phyloP scores from a whole-genome alignment of 1,140 invertebrate species.

The Rhysida immarginata region DNA sequence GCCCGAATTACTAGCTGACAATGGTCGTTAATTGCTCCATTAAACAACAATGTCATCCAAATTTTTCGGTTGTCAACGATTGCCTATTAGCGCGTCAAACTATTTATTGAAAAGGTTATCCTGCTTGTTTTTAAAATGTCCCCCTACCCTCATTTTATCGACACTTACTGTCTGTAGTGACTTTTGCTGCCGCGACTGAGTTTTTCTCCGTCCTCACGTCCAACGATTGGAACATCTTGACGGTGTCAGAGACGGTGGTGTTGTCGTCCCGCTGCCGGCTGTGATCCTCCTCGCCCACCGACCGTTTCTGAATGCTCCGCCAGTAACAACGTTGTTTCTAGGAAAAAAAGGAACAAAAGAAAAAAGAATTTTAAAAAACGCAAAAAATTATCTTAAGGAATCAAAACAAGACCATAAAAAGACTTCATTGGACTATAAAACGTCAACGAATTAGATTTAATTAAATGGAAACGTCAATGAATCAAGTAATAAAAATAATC shows the following conservation, averaged over 20 bases:
- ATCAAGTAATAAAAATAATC: no score
- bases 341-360: no score
- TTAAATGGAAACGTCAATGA: no score
- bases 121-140: background rate
- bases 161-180: background rate
- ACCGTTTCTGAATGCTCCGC: conserved; percentile 37
- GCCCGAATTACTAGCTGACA: background rate
- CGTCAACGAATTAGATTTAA: no score
- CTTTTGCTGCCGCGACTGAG: background rate
- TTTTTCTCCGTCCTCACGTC: conserved; percentile 36
- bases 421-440: no score
- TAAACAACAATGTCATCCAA: background rate
- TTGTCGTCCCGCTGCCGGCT: background rate
- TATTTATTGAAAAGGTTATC: background rate
- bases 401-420: no score
- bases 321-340: conserved; percentile 85
- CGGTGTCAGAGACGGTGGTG: conserved; percentile 58
- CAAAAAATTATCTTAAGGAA: no score
- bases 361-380: no score
- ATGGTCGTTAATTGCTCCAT: background rate
- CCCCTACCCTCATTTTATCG: background rate
- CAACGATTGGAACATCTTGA: conserved; percentile 73
- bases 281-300: background rate
- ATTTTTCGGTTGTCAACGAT: background rate
- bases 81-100: background rate